Conservation (phyloP, 2,113 vertebrate genomes). For the Nannospalax galili region DNA sequence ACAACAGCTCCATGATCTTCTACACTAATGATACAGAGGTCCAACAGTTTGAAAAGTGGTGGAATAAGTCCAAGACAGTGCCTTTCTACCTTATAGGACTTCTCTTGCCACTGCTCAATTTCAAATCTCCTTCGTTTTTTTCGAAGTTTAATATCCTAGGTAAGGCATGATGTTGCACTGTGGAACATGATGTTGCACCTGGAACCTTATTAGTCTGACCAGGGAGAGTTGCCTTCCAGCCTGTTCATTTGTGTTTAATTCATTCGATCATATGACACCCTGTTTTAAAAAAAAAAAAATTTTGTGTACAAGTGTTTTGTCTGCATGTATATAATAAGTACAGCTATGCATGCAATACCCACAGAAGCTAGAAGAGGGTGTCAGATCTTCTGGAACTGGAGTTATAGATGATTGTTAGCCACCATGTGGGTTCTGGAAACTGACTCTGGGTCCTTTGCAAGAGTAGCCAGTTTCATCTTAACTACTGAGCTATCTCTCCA, state of each 20-base stretch:
- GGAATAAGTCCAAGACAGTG: slow-evolving; percentile 95
- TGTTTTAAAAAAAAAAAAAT: background rate
- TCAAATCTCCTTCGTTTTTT: slow-evolving; percentile 98
- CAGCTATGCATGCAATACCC: no score
- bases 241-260: background rate
- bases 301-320: no score
- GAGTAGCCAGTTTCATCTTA: no score
- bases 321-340: no score
- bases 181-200: background rate
- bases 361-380: no score
- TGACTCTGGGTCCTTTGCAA: no score
- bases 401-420: no score
- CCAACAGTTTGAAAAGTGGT: slow-evolving; percentile 90
- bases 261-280: background rate
- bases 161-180: slow-evolving; percentile 75
- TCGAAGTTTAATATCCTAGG: slow-evolving; percentile 97
- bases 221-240: background rate
- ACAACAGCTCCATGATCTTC: slow-evolving; percentile 78
- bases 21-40: slow-evolving; percentile 76
- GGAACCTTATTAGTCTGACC: background rate
- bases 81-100: slow-evolving; percentile 93
- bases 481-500: no score
- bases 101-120: slow-evolving; percentile 95
- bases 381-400: no score
- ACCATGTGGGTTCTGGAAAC: no score